A percentile compares a stretch with the other conserved stretches of the same genome.
phyloP scores from a whole-genome alignment of 2,797 vertebrate genomes.

The Zalophus californianus region DNA sequence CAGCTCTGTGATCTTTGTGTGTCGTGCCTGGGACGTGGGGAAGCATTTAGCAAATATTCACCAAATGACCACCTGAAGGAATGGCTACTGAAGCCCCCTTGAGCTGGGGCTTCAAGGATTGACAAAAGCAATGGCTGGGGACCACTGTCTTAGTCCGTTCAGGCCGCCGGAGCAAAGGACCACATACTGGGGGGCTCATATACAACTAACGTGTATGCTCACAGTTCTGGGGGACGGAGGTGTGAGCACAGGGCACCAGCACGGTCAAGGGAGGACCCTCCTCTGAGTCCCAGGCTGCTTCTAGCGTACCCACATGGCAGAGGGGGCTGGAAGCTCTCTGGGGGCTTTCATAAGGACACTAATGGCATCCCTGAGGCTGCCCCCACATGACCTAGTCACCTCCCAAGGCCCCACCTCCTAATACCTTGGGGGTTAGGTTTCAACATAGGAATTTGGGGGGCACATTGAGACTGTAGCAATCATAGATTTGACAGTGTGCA shows the following conservation, averaged over 20 bases:
- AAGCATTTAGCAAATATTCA: not conserved
- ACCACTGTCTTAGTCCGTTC: rapidly evolving
- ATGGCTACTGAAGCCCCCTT: not conserved
- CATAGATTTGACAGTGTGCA: no score
- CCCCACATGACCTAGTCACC: not conserved
- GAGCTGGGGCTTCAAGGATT: not conserved
- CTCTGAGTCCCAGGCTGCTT: not conserved
- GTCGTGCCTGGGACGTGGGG: not conserved
- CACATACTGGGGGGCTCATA: rapidly evolving
- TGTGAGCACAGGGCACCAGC: rapidly evolving
- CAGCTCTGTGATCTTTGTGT: rapidly evolving
- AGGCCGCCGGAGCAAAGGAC: rapidly evolving
- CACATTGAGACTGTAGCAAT: not conserved
- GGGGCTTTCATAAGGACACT: not conserved
- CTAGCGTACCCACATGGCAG: rapidly evolving
- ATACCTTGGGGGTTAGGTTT: not conserved
- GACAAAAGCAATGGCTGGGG: not conserved
- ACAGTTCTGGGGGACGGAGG: not conserved
- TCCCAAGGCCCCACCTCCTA: not conserved
- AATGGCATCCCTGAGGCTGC: not conserved
- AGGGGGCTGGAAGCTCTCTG: not conserved
- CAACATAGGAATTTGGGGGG: not conserved
- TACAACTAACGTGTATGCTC: rapidly evolving
- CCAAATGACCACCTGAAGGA: rapidly evolving
- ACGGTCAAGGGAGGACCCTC: rapidly evolving